Evolutionary conservation across 2,888 invertebrate species (phyloP).

Genomic region (Cenopis cana): DNA sequence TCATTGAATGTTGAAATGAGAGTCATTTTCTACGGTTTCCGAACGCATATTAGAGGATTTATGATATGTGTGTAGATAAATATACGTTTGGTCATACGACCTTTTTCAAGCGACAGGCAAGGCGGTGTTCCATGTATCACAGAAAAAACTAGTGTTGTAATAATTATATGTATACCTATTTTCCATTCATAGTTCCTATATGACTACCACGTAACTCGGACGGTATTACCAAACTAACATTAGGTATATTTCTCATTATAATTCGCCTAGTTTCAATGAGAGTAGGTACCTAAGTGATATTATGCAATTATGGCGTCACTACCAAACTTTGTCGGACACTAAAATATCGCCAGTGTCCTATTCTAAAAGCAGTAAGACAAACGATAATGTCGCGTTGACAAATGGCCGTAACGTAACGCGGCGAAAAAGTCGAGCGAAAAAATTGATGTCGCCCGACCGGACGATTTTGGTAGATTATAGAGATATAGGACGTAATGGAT

Average conservation of each 20-base stretch:
- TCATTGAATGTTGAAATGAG: too few species aligned
- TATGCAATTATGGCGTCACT: background rate
- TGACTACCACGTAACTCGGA: too few species aligned
- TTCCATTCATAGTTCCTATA: too few species aligned
- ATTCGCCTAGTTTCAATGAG: background rate
- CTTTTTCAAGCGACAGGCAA: too few species aligned
- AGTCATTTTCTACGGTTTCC: too few species aligned
- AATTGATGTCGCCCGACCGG: slow-evolving; percentile 39
- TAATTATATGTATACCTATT: too few species aligned
- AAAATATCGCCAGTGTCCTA: slow-evolving; percentile 32
- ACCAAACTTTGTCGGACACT: slow-evolving; percentile 5
- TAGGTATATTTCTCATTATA: background rate
- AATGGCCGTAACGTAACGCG: slow-evolving; percentile 38
- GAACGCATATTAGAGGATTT: too few species aligned
- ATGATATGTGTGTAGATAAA: too few species aligned
- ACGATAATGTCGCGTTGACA: slow-evolving; percentile 42
- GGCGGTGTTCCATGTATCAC: too few species aligned
- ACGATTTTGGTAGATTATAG: slow-evolving; percentile 41
- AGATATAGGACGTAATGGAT: slow-evolving; percentile 43
- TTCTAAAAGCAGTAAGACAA: slow-evolving; percentile 41
- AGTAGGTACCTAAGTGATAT: background rate
- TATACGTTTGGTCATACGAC: too few species aligned
- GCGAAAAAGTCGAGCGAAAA: slow-evolving; percentile 41
- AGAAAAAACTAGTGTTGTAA: too few species aligned
- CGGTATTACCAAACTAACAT: too few species aligned